phyloP scores from a whole-genome alignment of 2,113 vertebrate species.

The Hystrix brachyura region DNA sequence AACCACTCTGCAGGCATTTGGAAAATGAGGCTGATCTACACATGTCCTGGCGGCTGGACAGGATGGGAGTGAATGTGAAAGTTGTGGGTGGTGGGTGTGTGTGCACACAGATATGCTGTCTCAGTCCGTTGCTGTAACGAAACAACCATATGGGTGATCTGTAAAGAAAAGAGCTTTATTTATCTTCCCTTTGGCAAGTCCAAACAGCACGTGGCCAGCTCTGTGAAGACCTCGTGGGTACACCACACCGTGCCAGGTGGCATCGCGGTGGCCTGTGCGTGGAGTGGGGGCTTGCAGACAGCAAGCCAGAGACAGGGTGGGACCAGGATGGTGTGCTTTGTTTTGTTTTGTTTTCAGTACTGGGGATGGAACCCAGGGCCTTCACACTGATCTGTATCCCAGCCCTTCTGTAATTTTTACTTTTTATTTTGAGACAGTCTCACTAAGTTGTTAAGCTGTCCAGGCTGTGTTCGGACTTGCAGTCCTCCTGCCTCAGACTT shows the following conservation, averaged over 20 bases:
- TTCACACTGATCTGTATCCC: neutral
- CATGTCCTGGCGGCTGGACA: neutral
- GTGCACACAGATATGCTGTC: neutral
- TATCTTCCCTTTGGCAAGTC: neutral
- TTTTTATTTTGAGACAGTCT: neutral
- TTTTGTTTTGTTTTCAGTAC: neutral
- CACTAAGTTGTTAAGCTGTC: neutral
- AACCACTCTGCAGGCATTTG: neutral
- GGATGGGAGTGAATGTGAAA: neutral
- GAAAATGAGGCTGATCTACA: neutral
- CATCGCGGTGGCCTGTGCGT: neutral
- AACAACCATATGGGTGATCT: neutral
- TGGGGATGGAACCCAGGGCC: neutral
- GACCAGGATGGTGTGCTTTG: neutral
- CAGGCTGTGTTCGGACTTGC: neutral
- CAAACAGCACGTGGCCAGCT: neutral
- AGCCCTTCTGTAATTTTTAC: neutral
- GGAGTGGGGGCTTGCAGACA: neutral
- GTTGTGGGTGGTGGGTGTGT: neutral
- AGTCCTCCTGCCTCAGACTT: neutral
- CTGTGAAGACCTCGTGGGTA: no score
- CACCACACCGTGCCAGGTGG: no score
- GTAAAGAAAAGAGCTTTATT: neutral
- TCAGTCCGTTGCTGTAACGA: neutral
- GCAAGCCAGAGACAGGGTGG: neutral